phyloP scores from a whole-genome alignment of 2,797 vertebrate genomes.

The Bradypodion ventrale region DNA sequence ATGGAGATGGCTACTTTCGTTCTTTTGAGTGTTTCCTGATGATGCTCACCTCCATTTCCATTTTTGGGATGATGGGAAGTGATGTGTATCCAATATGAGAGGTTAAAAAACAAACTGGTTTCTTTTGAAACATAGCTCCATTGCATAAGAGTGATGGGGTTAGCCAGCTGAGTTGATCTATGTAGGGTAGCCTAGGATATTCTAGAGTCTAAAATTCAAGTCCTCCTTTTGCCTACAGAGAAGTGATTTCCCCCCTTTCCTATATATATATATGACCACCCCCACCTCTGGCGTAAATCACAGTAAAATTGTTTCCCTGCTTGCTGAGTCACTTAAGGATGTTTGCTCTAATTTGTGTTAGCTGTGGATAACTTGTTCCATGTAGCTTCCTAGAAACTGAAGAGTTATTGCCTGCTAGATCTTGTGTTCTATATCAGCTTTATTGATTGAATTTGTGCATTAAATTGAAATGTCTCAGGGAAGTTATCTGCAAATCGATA shows the following conservation, averaged over 20 bases:
- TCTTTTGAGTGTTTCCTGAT: not conserved
- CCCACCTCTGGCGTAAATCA: not conserved
- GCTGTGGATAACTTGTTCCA: conserved; percentile 16
- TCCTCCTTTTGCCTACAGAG: not conserved
- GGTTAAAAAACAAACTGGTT: not conserved
- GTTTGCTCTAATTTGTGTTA: not conserved
- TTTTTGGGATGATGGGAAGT: not conserved
- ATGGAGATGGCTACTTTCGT: not conserved
- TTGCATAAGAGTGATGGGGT: not conserved
- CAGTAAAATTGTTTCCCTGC: conserved; percentile 15
- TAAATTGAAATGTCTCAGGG: not conserved
- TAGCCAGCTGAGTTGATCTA: not conserved
- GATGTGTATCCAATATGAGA: not conserved
- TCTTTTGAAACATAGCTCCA: not conserved
- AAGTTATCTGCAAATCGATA: not conserved
- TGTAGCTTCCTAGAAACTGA: not conserved
- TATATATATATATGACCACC: too few relatives aligned
- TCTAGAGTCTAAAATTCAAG: not conserved
- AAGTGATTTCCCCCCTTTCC: not conserved
- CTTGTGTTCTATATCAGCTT: not conserved
- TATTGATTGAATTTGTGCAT: not conserved
- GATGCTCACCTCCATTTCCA: not conserved
- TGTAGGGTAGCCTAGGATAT: not conserved
- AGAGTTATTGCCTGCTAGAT: not conserved
- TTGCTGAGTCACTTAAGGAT: conserved; percentile 23